Evolutionary conservation across 1,140 invertebrate species (phyloP).

Genomic region (Calephelis virginiensis): DNA sequence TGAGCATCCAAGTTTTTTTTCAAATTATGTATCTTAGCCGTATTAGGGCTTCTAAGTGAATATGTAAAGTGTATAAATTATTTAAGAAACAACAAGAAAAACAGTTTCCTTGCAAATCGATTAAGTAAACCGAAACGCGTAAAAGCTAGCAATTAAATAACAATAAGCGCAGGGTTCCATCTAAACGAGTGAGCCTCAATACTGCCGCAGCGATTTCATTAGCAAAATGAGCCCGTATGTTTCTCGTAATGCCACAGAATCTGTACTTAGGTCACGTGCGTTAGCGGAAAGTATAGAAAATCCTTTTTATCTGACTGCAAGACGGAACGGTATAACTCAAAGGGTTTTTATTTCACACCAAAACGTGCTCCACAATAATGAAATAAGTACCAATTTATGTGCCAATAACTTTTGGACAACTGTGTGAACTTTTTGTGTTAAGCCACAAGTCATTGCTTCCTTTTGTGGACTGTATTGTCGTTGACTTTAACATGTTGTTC

Average conservation of each 20-base stretch:
- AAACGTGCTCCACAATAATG: conserved; percentile 35
- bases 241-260: conserved; percentile 32
- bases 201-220: conserved; percentile 21
- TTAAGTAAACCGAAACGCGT: conserved; percentile 5
- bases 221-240: conserved; percentile 28
- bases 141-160: conserved; percentile 3
- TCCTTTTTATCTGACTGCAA: conserved; percentile 34
- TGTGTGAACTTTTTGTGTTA: too few species aligned
- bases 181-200: conserved; percentile 13
- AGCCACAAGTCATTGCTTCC: too few species aligned
- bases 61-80: too few species aligned
- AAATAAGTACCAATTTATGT: conserved; percentile 9
- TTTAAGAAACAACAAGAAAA: too few species aligned
- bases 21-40: too few species aligned
- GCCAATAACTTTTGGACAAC: too few species aligned
- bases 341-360: conserved; percentile 27
- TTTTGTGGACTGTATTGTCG: too few species aligned
- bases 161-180: conserved; percentile 12
- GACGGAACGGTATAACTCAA: conserved; percentile 18
- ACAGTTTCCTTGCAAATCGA: not conserved
- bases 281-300: conserved; percentile 38
- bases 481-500: too few species aligned
- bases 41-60: not conserved
- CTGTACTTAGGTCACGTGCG: conserved; percentile 44
- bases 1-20: too few species aligned